Evolutionary conservation across 2,888 invertebrate genomes (phyloP).

Genomic region (Cryptocephalus moraei): DNA sequence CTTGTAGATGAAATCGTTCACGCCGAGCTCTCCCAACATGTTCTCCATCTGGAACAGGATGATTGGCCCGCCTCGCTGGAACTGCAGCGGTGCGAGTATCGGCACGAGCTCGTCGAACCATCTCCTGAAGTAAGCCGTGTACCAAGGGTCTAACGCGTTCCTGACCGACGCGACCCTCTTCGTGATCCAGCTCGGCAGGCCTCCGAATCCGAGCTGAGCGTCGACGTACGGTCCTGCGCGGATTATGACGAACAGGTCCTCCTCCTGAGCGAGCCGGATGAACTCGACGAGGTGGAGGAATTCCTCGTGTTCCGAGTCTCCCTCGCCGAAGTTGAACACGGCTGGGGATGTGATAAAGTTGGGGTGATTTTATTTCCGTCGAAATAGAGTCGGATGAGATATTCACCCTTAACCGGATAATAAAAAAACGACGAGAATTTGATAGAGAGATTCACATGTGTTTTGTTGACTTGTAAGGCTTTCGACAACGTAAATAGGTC

Average conservation of each 20-base stretch:
- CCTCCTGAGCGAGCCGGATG: conserved; percentile 60
- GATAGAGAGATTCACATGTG: too few relatives aligned
- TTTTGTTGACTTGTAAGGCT: too few relatives aligned
- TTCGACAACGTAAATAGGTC: too few relatives aligned
- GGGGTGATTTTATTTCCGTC: too few relatives aligned
- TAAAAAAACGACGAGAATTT: too few relatives aligned
- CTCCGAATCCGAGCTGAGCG: conserved; percentile 68
- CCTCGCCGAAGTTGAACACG: conserved; percentile 46
- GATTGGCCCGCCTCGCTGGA: conserved; percentile 72
- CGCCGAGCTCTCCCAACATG: conserved; percentile 67
- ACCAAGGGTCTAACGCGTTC: conserved; percentile 3
- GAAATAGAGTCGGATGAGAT: too few relatives aligned
- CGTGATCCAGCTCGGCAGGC: conserved; percentile 28
- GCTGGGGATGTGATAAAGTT: conserved; percentile 1
- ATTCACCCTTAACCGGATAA: too few relatives aligned
- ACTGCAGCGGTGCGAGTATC: conserved; percentile 41
- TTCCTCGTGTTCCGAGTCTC: conserved; percentile 41
- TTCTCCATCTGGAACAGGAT: conserved; percentile 88
- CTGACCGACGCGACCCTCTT: conserved; percentile 23
- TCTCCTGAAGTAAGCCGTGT: conserved; percentile 9
- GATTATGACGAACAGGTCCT: conserved; percentile 68
- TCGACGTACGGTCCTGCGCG: conserved; percentile 88
- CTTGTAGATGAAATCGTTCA: conserved; percentile 35
- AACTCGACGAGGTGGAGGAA: conserved; percentile 50
- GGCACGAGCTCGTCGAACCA: conserved; percentile 39